These are phyloP conservation scores for Netelia melanura DNA, from an alignment of 2,888 invertebrate genomes.

Conservation along the genomic window DNA sequence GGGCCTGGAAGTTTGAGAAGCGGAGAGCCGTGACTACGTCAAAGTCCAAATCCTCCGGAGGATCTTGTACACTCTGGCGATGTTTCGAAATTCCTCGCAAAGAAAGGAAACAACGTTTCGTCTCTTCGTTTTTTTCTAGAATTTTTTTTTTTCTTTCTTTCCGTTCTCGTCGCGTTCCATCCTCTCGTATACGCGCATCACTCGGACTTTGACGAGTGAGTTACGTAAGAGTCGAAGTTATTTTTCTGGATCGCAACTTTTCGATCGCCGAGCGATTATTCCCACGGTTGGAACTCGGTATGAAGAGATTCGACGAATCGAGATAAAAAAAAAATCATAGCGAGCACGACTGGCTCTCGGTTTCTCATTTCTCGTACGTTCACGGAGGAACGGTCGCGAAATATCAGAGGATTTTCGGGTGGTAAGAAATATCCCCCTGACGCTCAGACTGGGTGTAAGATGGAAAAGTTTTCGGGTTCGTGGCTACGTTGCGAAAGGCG, in stretches of 20 bases:
- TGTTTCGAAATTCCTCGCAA: conserved; percentile 1
- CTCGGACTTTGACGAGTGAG: neutral
- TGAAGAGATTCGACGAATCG: neutral
- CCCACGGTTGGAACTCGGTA: neutral
- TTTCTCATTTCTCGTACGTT: conserved; percentile 77
- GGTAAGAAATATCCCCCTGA: no score
- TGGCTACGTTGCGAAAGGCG: conserved; percentile 30
- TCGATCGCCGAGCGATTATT: conserved; percentile 24
- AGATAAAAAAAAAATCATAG: conserved; percentile 13
- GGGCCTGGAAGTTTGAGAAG: conserved; percentile 42
- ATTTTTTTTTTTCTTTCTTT: neutral
- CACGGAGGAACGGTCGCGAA: conserved; percentile 69
- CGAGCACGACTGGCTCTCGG: conserved; percentile 64
- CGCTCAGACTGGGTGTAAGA: neutral
- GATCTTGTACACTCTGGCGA: neutral
- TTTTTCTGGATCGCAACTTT: neutral
- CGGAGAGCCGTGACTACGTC: conserved; percentile 18
- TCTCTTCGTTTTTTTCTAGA: neutral
- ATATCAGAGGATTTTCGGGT: conserved; percentile 64
- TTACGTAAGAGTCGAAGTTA: neutral
- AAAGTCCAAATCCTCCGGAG: conserved; percentile 44
- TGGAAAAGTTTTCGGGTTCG: conserved; percentile 40
- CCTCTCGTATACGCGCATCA: neutral
- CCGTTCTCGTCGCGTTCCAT: no score
- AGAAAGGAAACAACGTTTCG: conserved; percentile 7